Evolutionary conservation across 2,113 vertebrate genomes (phyloP).

Genomic region (Corythaixoides concolor): DNA sequence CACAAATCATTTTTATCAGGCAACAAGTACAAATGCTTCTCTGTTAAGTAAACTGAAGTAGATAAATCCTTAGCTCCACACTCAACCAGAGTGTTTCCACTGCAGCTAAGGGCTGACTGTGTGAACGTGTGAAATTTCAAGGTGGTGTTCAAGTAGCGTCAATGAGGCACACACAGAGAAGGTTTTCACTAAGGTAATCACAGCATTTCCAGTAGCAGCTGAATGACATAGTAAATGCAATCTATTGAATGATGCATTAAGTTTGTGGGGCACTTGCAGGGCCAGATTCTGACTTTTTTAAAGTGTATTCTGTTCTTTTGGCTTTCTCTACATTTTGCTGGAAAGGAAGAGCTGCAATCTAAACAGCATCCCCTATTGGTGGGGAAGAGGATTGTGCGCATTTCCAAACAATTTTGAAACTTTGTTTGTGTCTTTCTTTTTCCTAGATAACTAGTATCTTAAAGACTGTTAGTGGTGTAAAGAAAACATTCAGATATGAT

Average conservation of each 20-base stretch:
- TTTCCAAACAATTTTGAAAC: not conserved
- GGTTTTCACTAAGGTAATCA: not conserved
- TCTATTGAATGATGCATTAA: not conserved
- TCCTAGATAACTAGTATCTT: not conserved
- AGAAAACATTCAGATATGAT: not conserved
- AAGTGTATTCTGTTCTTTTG: not conserved
- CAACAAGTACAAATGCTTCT: constrained; percentile 2
- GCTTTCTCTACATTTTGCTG: not conserved
- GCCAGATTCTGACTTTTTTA: not conserved
- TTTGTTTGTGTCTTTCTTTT: not conserved
- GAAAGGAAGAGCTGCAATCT: not conserved
- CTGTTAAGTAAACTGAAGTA: not conserved
- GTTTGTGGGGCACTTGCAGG: not conserved
- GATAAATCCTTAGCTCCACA: not conserved
- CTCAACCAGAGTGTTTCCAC: not conserved
- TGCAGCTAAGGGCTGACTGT: not conserved
- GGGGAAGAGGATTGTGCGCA: not conserved
- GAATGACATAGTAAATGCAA: not conserved
- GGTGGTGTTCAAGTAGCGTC: not conserved
- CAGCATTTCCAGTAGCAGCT: not conserved
- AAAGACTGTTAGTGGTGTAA: not conserved
- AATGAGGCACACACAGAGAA: not conserved
- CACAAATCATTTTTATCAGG: not conserved
- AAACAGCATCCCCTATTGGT: not conserved
- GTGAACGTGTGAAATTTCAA: not conserved